Percentiles rank a stretch among this genome's conserved stretches.
These are phyloP conservation scores for Argyra leucocephala DNA, from an alignment of 2,888 invertebrate species.

Conservation along the genomic window DNA sequence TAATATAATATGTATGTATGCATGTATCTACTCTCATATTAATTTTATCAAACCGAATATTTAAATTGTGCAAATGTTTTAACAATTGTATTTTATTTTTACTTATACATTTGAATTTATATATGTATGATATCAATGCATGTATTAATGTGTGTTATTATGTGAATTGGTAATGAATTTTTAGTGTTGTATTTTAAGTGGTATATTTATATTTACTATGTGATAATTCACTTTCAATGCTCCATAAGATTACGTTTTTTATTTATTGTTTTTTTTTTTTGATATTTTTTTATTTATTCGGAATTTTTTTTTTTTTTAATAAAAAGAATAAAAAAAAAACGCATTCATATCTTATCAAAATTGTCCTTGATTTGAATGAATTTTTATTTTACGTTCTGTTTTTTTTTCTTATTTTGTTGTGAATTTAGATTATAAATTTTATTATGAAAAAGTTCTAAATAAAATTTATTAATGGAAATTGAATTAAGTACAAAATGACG, in stretches of 20 bases:
- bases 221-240: neutral
- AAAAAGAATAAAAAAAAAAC: conserved; percentile 1
- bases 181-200: neutral
- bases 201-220: neutral
- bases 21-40: no score
- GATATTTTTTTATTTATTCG: neutral
- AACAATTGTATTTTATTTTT: neutral
- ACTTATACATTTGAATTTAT: neutral
- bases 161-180: neutral
- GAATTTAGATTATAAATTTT: no score
- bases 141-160: no score
- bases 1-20: no score
- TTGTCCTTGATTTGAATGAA: conserved; percentile 3
- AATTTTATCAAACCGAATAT: no score
- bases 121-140: no score
- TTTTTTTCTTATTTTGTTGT: no score
- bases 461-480: no score
- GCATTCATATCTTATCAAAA: conserved; percentile 3
- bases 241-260: neutral
- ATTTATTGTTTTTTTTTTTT: neutral
- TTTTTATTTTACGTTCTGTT: neutral
- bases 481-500: no score
- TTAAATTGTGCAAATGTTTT: neutral
- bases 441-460: no score
- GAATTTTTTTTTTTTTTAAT: neutral